Base-by-base conservation (phyloP, 2,888 invertebrate species). In the Spodoptera picta region DNA sequence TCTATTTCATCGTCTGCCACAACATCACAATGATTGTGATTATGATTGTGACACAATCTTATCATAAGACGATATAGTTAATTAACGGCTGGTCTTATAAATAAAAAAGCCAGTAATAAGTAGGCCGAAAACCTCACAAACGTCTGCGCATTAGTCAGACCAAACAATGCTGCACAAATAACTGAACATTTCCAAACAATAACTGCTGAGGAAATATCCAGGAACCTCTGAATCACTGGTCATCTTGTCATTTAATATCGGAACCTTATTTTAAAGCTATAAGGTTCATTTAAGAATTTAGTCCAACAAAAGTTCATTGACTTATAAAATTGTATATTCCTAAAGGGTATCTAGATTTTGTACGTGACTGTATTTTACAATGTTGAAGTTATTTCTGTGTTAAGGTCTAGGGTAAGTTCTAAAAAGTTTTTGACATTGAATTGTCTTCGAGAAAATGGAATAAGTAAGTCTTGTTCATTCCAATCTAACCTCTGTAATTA, bases 321-420 rank as follows among this genome's bases (percentile, higher is more conserved):
- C 85, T 78, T 70, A 47, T 62, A 72, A 60, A 69, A 73, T 79
- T 83, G 77, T 65, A 75, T 60, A 86, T 85, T 82, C 84, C 64
- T 53, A 57, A 61, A 75, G 75, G 75, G 78, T 79, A 72, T 78
- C 67, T 75, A 81, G 78, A 81, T 80, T 79, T 78, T 69, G 65
- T 73, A 58, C 76, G 78, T 78, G 73, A 68, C 59, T 56, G 45
- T 43, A 60, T 24, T 60, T 61, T 54, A 24, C 57, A 42, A 11
- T 52, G 24, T 19, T 42, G 36, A 3, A 44, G 11, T n/a, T 48
- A 23, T 50, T 43, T 50, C 12, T 10, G 48, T 51, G 44, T 50
- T 46, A 50, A 36, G 60, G 60, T 58, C 75, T 60, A 69, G 62
- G 52, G 36, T 61, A 50, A 36, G 7, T 36, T 36, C 9, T 36